Conservation (phyloP, 2,888 invertebrate species). For the Hirudinaria manillensis region DNA sequence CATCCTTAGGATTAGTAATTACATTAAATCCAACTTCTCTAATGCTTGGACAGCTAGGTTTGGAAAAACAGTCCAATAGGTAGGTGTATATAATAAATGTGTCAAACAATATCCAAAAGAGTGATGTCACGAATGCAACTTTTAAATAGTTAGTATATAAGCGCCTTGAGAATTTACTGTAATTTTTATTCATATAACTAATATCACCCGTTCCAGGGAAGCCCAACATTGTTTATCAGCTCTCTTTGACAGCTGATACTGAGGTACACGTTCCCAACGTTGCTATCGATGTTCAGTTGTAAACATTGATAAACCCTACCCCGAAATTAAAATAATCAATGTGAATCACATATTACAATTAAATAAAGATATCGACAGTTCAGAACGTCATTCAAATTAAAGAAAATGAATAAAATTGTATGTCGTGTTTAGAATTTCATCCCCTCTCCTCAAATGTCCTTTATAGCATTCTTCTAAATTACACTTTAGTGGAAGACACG, state of each 20-base stretch:
- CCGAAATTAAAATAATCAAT: background rate
- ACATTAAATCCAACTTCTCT: background rate
- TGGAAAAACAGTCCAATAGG: background rate
- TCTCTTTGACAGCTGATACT: too few species aligned
- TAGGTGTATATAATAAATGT: background rate
- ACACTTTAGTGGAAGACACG: too few species aligned
- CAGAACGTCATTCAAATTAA: too few species aligned
- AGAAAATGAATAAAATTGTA: too few species aligned
- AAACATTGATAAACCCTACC: background rate
- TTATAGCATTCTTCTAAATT: too few species aligned
- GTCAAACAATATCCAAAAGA: constrained; percentile 23
- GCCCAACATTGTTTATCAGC: background rate
- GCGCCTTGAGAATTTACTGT: background rate
- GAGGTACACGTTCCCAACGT: too few species aligned
- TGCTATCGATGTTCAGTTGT: too few species aligned
- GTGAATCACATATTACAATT: background rate
- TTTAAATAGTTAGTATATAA: constrained; percentile 22
- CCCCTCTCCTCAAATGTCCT: too few species aligned
- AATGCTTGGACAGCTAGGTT: background rate
- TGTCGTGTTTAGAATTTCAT: too few species aligned
- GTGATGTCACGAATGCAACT: constrained; percentile 16
- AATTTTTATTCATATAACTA: background rate
- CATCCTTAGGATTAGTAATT: too few species aligned
- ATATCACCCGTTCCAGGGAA: background rate
- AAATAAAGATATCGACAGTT: too few species aligned